These are phyloP conservation scores for Hydrotaea diabolus DNA, from an alignment of 2,888 invertebrate genomes.

Conservation along the genomic window DNA sequence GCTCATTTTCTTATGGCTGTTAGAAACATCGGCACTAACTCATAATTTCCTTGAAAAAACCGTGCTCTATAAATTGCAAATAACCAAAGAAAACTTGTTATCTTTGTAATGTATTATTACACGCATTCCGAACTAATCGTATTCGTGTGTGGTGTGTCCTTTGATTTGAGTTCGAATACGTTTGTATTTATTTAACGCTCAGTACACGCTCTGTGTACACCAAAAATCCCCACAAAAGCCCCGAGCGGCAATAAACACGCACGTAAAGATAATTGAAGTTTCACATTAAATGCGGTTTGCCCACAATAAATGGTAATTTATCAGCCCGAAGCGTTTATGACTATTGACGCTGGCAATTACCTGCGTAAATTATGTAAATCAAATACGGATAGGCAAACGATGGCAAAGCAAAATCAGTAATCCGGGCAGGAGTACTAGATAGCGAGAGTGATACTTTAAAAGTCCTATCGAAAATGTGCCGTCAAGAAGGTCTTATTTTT, in stretches of 20 bases:
- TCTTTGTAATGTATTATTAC: too few species aligned
- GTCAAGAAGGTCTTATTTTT: too few species aligned
- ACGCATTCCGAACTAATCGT: neutral
- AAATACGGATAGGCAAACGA: too few species aligned
- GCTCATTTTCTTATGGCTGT: too few species aligned
- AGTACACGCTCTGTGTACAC: neutral
- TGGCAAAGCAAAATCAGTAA: too few species aligned
- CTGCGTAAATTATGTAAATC: neutral
- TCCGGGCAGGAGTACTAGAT: too few species aligned
- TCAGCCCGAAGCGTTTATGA: neutral
- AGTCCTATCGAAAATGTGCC: too few species aligned
- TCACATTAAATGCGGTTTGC: constrained; percentile 1
- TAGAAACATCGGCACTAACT: too few species aligned
- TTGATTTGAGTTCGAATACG: neutral
- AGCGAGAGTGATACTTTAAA: too few species aligned
- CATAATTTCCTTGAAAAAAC: too few species aligned
- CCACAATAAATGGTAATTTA: neutral
- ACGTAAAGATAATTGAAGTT: constrained; percentile 32
- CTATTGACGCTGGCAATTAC: neutral
- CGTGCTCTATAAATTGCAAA: too few species aligned
- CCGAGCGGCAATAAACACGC: constrained; percentile 17
- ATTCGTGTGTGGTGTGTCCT: neutral
- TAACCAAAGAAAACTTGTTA: too few species aligned
- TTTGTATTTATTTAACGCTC: neutral
- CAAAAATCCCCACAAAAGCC: constrained; percentile 34